Evolutionary conservation across 2,797 vertebrate species (phyloP).

Genomic region (Sus cebifrons): DNA sequence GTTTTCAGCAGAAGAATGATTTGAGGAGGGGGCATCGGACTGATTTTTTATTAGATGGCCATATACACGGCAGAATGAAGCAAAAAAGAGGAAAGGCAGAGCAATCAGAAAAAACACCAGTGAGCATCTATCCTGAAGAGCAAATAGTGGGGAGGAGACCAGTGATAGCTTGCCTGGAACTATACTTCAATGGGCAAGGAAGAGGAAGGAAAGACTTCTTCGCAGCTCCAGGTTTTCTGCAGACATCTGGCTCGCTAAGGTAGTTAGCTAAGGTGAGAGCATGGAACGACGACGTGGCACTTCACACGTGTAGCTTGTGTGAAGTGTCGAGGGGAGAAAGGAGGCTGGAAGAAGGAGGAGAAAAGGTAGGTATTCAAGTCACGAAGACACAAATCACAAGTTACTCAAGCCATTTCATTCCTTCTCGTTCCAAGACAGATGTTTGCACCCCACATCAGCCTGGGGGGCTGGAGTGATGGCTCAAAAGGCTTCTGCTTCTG

Average conservation of each 20-base stretch:
- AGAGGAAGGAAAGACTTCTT: neutral
- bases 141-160: neutral
- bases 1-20: constrained; percentile 21
- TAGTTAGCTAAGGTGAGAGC: neutral
- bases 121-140: neutral
- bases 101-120: neutral
- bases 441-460: neutral
- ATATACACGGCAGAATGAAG: neutral
- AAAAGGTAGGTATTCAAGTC: neutral
- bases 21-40: neutral
- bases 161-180: neutral
- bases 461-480: neutral
- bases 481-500: neutral
- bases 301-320: neutral
- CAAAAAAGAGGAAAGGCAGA: neutral
- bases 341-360: neutral
- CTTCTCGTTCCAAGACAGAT: neutral
- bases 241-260: neutral
- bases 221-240: neutral
- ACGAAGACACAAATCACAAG: neutral
- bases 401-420: neutral
- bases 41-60: too few relatives aligned
- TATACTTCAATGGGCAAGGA: neutral
- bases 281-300: neutral
- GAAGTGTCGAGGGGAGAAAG: neutral